These are phyloP conservation scores for honey bee (Apis mellifera) DNA, from an alignment of 1,140 invertebrate species.

Conservation along the genomic window Amel_HAv3.1 CM009931.2:19261001-19261500, in stretches of 20 bases:
- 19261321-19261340: neutral
- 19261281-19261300: neutral
- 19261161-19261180: neutral
- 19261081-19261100: too few species aligned
- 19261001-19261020: too few species aligned
- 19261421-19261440: neutral
- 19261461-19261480: constrained; percentile 4
- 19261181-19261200: neutral
- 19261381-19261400: too few species aligned
- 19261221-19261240: neutral
- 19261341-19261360: too few species aligned
- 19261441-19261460: neutral
- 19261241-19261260: constrained; percentile 15
- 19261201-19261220: constrained; percentile 1
- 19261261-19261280: neutral
- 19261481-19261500: neutral
- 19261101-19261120: too few species aligned
- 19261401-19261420: too few species aligned
- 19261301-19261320: neutral
- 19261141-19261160: neutral
- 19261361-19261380: too few species aligned
- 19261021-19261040: too few species aligned
- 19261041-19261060: too few species aligned
- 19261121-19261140: neutral
- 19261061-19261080: too few species aligned